Conservation (phyloP, 1,140 invertebrate species). For the Anadara kagoshimensis region DNA sequence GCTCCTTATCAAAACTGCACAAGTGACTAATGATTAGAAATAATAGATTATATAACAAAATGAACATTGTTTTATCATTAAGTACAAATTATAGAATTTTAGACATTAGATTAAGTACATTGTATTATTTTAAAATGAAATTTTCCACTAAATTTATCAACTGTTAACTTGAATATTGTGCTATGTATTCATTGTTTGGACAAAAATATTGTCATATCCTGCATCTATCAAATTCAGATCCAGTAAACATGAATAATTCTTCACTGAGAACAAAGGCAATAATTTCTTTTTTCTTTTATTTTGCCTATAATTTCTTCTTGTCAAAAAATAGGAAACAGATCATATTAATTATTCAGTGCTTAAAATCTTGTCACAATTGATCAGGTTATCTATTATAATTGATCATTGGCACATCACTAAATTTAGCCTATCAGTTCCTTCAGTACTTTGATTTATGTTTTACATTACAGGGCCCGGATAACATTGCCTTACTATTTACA, state of each 20-base stretch:
- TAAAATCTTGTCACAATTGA: neutral
- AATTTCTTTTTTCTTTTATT: no score
- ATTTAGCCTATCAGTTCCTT: neutral
- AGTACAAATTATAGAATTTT: neutral
- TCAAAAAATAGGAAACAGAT: neutral
- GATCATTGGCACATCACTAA: neutral
- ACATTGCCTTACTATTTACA: slow-evolving; percentile 72
- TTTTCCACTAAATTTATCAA: no score
- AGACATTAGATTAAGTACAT: neutral
- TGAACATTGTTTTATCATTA: no score
- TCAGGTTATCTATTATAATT: neutral
- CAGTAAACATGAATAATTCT: neutral
- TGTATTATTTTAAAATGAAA: neutral
- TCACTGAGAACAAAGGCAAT: no score
- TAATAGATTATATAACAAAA: no score
- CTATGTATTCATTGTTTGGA: no score
- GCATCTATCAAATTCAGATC: neutral
- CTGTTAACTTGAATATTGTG: no score
- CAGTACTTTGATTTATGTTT: neutral
- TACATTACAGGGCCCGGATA: slow-evolving; percentile 67
- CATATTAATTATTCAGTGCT: neutral
- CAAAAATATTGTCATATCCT: neutral
- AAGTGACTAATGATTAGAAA: neutral
- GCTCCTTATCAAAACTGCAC: neutral
- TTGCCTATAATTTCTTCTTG: no score